These are phyloP conservation scores for Nemotelus nigrinus DNA, from an alignment of 2,888 invertebrate species.

Conservation along the genomic window DNA sequence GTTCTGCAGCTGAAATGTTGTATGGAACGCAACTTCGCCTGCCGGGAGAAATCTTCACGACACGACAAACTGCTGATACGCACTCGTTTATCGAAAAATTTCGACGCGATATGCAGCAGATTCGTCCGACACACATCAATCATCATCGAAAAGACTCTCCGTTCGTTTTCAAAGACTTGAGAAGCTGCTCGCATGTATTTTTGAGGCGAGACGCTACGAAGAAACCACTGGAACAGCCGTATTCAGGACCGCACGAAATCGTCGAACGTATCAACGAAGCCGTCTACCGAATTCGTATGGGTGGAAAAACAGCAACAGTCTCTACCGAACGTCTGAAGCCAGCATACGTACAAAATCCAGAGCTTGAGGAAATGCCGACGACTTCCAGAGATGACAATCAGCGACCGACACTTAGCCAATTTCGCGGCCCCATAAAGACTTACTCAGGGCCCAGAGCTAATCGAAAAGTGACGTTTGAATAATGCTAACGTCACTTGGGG, in stretches of 20 bases:
- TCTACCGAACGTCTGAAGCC: too few relatives aligned
- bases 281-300: background rate
- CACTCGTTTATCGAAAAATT: too few relatives aligned
- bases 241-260: slow-evolving; percentile 53
- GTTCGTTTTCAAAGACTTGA: slow-evolving; percentile 47
- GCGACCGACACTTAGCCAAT: background rate
- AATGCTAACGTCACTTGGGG: too few relatives aligned
- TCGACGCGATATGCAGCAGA: slow-evolving; percentile 22
- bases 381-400: background rate
- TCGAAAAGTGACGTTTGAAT: too few relatives aligned
- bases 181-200: slow-evolving; percentile 48
- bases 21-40: too few relatives aligned
- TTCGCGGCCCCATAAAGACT: background rate
- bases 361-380: background rate
- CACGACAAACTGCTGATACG: too few relatives aligned
- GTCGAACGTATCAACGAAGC: slow-evolving; percentile 41
- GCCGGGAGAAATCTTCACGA: too few relatives aligned
- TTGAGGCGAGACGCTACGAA: slow-evolving; percentile 43
- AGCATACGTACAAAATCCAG: background rate
- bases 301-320: background rate
- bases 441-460: too few relatives aligned
- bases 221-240: slow-evolving; percentile 52
- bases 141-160: slow-evolving; percentile 44
- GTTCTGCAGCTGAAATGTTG: too few relatives aligned
- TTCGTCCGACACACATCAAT: slow-evolving; percentile 46